phyloP scores from a whole-genome alignment of 2,797 vertebrate species.

The Rhincodon typus region DNA sequence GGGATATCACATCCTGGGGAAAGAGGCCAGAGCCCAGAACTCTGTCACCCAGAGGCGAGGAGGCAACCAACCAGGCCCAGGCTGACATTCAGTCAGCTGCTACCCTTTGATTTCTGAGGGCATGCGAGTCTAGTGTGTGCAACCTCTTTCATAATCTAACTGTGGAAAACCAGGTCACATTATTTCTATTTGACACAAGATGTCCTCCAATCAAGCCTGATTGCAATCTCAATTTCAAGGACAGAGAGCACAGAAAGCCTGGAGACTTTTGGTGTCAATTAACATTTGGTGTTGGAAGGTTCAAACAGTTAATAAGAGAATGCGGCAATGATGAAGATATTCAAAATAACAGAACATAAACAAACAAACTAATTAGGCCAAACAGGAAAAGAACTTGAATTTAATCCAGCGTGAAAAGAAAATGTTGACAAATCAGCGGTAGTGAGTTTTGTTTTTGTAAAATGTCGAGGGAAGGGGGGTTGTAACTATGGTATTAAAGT shows the following conservation, averaged over 20 bases:
- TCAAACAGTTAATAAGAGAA: background rate
- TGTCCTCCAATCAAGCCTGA: background rate
- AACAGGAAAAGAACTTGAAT: conserved; percentile 1
- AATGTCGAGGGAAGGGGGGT: background rate
- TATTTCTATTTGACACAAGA: background rate
- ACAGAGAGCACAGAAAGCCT: background rate
- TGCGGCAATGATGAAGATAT: background rate
- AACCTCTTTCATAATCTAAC: background rate
- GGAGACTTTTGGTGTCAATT: background rate
- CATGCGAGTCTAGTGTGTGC: background rate
- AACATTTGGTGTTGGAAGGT: background rate
- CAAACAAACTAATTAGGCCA: background rate
- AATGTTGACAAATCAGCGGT: background rate
- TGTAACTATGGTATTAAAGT: background rate
- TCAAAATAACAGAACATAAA: background rate
- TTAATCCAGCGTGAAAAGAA: background rate
- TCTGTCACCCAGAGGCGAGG: too few species aligned
- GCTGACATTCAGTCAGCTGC: too few species aligned
- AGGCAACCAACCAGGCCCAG: too few species aligned
- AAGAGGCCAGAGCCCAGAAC: too few species aligned
- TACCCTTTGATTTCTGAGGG: background rate
- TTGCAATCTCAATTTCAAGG: background rate
- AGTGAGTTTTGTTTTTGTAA: background rate
- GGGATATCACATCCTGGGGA: too few species aligned
- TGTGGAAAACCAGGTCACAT: background rate